phyloP scores from a whole-genome alignment of 2,797 vertebrate genomes.

The Phalanger gymnotis region DNA sequence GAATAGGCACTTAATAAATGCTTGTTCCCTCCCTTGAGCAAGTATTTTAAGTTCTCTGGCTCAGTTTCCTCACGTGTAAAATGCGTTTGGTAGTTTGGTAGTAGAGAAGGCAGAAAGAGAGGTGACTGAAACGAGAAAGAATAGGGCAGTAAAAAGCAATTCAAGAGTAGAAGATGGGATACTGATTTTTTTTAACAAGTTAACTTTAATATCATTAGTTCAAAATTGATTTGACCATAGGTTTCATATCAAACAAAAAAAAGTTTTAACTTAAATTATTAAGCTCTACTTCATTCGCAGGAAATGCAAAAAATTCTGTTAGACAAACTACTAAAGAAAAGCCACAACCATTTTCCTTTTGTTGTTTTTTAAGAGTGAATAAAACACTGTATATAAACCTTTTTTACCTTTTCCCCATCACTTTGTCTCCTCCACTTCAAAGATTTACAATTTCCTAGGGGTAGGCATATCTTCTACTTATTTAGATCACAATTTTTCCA shows the following conservation, averaged over 20 bases:
- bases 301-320: background rate
- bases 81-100: too few species aligned
- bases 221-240: background rate
- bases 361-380: background rate
- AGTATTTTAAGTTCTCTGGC: too few species aligned
- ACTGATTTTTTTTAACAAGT: background rate
- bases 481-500: background rate
- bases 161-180: background rate
- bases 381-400: background rate
- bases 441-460: background rate
- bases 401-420: background rate
- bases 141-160: background rate
- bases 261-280: background rate
- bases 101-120: too few species aligned
- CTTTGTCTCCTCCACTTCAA: background rate
- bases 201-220: background rate
- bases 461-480: background rate
- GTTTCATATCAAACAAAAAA: background rate
- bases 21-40: too few species aligned
- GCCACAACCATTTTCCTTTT: background rate
- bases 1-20: too few species aligned
- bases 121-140: too few species aligned
- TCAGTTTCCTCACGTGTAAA: too few species aligned
- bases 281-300: background rate
- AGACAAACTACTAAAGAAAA: background rate